Evolutionary conservation across 2,888 invertebrate species (phyloP).

Genomic region (Agrochola macilenta): DNA sequence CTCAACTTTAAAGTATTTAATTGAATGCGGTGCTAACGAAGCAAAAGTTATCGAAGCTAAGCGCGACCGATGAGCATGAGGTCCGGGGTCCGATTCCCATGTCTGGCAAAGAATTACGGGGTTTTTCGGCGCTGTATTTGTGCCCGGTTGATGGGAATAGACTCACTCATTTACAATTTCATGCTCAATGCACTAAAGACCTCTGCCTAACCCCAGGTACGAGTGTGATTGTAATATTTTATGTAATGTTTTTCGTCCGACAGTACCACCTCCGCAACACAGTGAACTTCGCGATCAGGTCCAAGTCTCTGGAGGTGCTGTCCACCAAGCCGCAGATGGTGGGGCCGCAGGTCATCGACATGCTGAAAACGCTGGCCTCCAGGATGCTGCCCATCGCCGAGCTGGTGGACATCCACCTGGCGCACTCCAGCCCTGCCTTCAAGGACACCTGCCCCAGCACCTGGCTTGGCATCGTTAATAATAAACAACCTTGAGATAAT

Average conservation of each 20-base stretch:
- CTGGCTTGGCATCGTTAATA: constrained; percentile 86
- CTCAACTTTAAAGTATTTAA: neutral
- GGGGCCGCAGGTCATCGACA: constrained; percentile 80
- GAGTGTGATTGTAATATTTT: neutral
- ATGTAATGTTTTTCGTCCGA: neutral
- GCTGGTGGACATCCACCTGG: constrained; percentile 82
- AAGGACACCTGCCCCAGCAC: constrained; percentile 83
- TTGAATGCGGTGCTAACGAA: neutral
- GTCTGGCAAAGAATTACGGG: neutral
- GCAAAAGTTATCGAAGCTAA: neutral
- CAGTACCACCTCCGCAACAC: constrained; percentile 85
- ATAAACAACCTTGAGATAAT: constrained; percentile 74
- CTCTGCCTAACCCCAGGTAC: neutral
- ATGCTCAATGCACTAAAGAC: neutral
- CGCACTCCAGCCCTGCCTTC: constrained; percentile 84
- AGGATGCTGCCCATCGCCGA: constrained; percentile 81
- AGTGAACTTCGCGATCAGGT: constrained; percentile 80
- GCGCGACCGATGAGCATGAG: neutral
- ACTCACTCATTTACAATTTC: neutral
- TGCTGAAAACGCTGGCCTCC: constrained; percentile 80
- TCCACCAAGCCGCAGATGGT: constrained; percentile 82
- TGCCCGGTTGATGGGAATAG: neutral
- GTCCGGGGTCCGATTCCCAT: neutral
- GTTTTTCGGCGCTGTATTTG: neutral
- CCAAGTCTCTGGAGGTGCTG: constrained; percentile 76